phyloP scores from a whole-genome alignment of 2,113 vertebrate genomes.

The Strix aluco region DNA sequence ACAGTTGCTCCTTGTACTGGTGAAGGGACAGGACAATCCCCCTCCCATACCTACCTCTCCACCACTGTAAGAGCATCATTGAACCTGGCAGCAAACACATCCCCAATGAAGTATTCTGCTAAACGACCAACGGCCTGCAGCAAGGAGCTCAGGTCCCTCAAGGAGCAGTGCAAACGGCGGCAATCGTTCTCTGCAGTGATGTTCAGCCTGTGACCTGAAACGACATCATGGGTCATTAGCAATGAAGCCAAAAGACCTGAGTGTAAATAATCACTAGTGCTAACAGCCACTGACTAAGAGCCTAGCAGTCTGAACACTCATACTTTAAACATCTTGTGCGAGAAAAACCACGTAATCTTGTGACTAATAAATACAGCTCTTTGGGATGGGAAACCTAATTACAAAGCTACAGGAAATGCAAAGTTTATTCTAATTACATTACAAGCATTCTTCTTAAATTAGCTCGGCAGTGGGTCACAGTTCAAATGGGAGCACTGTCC shows the following conservation, averaged over 20 bases:
- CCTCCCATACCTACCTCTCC: slow-evolving; percentile 80
- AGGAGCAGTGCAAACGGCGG: slow-evolving; percentile 91
- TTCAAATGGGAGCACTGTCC: neutral
- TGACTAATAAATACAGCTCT: neutral
- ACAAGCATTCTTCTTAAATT: neutral
- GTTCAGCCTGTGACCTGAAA: slow-evolving; percentile 89
- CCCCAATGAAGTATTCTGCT: slow-evolving; percentile 93
- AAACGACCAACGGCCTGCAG: slow-evolving; percentile 93
- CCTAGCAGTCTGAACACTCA: neutral
- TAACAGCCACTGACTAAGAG: neutral
- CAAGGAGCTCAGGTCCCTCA: slow-evolving; percentile 93
- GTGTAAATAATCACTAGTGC: no score
- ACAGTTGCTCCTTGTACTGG: neutral
- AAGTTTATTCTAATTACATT: neutral
- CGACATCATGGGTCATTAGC: neutral
- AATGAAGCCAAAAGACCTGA: neutral
- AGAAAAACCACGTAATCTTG: neutral
- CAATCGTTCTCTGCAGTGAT: slow-evolving; percentile 96
- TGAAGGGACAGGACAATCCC: neutral
- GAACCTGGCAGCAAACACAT: slow-evolving; percentile 90
- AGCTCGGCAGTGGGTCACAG: neutral
- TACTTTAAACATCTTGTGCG: neutral
- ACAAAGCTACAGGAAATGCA: slow-evolving; percentile 14
- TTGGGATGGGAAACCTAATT: neutral
- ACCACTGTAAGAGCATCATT: slow-evolving; percentile 90